These are phyloP conservation scores for Lasiurus borealis DNA, from an alignment of 2,113 vertebrate species.

Conservation along the genomic window DNA sequence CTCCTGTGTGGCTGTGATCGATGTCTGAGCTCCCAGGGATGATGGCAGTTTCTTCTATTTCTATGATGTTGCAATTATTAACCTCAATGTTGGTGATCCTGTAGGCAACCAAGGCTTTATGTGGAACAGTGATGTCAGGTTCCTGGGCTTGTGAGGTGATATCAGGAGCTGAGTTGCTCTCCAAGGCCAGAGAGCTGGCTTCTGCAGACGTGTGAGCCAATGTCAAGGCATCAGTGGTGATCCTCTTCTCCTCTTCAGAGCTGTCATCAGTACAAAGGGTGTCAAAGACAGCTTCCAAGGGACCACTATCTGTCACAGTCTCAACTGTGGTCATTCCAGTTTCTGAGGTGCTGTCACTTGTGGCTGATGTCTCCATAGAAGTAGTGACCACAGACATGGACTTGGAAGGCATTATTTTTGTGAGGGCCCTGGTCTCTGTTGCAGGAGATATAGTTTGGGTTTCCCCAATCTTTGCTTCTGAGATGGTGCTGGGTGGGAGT, in stretches of 20 bases:
- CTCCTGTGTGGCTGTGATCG: background rate
- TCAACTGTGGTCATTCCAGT: background rate
- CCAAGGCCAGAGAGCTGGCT: background rate
- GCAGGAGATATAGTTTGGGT: background rate
- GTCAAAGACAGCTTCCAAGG: background rate
- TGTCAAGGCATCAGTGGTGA: fast-evolving
- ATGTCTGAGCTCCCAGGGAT: background rate
- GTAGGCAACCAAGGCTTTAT: background rate
- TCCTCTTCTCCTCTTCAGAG: conserved; percentile 60
- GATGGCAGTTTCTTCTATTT: background rate
- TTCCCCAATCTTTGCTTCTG: background rate
- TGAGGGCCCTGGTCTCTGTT: background rate
- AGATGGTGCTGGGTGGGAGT: background rate
- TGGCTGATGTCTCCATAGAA: background rate
- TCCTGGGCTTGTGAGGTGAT: background rate
- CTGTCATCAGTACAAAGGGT: conserved; percentile 28
- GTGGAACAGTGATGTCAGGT: fast-evolving
- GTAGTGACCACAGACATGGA: background rate
- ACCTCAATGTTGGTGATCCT: background rate
- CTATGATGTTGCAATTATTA: background rate
- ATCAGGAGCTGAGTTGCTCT: background rate
- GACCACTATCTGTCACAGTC: background rate
- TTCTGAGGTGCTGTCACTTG: background rate
- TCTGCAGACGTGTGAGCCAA: background rate
- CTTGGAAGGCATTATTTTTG: background rate